Evolutionary conservation across 2,113 vertebrate genomes (phyloP), one percentile per base, ranked within the genome.

Genomic region (Nibea albiflora): DNA sequence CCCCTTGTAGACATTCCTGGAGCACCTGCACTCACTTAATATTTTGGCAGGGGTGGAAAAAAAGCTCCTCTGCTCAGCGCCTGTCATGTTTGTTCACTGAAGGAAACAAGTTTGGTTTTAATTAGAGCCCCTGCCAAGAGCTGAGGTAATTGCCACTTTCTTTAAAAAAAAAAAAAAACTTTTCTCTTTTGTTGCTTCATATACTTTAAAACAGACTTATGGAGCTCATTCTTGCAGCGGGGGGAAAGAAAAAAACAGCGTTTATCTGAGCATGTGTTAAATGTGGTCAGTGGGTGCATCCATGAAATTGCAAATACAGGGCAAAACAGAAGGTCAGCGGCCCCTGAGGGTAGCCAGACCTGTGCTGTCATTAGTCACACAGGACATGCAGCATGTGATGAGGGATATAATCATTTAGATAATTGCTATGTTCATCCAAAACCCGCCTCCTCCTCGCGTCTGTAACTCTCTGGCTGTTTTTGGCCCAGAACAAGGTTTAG

Each of bases 21-120:
- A 91, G 95, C 96, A 97, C 97, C 96, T 97, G 96, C 93, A 95
- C 94, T 95, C 95, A 95, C 94, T 97, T 95, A 95, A 95, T 93
- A 85, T 94, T 93, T 93, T 95, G 95, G 92, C 94, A 91, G 87
- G 78, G 71, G 74, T 76, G 86, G 85, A 87, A 75, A 85, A 94
- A 93, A 92, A 80, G 85, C 78, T 90, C 88, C 88, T 91, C 89
- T 87, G 92, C 92, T 93, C 89, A 91, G 87, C 50, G 92, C 86
- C 93, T 95, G 94, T 95, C 95, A 94, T 95, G 94, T 95, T 95
- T 95, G 94, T 91, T 93, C 93, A 91, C 86, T 82, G 91, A 95
- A 94, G 93, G 94, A 96, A 94, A 93, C 90, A 93, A 88, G 92
- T 95, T 96, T 97, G 96, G 95, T 96, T 97, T 96, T 94, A 95